Base-by-base conservation (phyloP, 2,888 invertebrate species). In the Bugulina stolonifera region DNA sequence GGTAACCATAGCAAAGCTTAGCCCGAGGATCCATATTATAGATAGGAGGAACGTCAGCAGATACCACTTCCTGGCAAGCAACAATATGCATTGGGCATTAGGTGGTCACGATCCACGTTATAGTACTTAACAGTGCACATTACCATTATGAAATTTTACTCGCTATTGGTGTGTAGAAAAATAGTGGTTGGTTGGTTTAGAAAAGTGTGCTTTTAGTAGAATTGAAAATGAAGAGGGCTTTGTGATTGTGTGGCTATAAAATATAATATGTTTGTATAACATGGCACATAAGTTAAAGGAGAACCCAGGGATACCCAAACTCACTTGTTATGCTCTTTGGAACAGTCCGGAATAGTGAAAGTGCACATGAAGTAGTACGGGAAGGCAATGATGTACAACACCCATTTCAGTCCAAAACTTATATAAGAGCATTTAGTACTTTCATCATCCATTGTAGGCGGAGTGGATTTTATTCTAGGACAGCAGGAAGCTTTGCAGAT, bases 261-360 rank as follows among this genome's bases (percentile, higher is more conserved):
- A n/a, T n/a, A n/a, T n/a, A n/a, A n/a, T n/a, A n/a, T n/a, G n/a
- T n/a, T n/a, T n/a, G n/a, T n/a, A n/a, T n/a, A n/a, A n/a, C n/a
- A n/a, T n/a, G n/a, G n/a, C n/a, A n/a, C n/a, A n/a, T n/a, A n/a
- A n/a, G n/a, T n/a, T n/a, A n/a, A n/a, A n/a, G n/a, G n/a, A n/a
- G n/a, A n/a, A n/a, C n/a, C n/a, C n/a, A n/a, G n/a, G n/a, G n/a
- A n/a, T n/a, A n/a, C n/a, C n/a, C n/a, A n/a, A 35, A 69, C 73
- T 29, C 35, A 76, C 76, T 71, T 76, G 69, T 73, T 73, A 35
- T 73, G 71, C 1, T 73, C 73, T 69, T 76, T 75, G 54, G 76
- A 76, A 73, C 76, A 76, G 34, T 76, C 76, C 1, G 76, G 76
- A 25, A 76, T 74, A 54, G 76, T 76, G 76, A 76, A 76, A 5